Evolutionary conservation across 2,888 invertebrate genomes (phyloP).

Genomic region (Pterobdella sp.): DNA sequence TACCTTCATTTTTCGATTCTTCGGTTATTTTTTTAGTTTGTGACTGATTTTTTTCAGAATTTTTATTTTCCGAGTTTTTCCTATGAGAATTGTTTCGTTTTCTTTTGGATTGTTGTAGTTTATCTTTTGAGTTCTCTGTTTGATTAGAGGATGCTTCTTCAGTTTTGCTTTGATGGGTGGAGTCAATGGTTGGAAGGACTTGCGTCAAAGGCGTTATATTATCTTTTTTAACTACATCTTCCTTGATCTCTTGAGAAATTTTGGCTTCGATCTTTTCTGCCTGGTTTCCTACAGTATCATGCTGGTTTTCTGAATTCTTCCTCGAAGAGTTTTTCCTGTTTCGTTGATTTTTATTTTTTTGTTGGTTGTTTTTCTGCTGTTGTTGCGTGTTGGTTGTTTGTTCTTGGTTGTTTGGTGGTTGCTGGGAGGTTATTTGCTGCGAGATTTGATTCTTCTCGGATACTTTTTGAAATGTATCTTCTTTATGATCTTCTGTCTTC

Average conservation of each 20-base stretch:
- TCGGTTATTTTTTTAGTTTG: too few species aligned
- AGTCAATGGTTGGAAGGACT: too few species aligned
- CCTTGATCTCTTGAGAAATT: not conserved
- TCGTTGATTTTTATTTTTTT: not conserved
- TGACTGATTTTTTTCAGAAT: too few species aligned
- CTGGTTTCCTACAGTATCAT: not conserved
- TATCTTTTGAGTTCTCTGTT: not conserved
- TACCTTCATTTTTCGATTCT: conserved; percentile 2
- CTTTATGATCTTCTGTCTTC: not conserved
- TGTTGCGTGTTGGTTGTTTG: not conserved
- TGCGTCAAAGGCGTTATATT: too few species aligned
- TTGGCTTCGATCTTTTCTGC: not conserved
- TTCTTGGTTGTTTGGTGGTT: not conserved
- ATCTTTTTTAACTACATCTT: not conserved
- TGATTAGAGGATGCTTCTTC: not conserved
- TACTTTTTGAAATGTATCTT: too few species aligned
- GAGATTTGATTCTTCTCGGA: too few species aligned
- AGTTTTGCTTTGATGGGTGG: not conserved
- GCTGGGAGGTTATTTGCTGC: not conserved
- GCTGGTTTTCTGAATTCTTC: not conserved
- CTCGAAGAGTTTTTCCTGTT: not conserved
- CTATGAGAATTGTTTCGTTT: not conserved
- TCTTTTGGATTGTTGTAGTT: not conserved
- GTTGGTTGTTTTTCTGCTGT: not conserved
- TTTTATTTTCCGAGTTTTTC: not conserved